These are phyloP conservation scores for Anguilla megastoma DNA, from an alignment of 2,797 vertebrate genomes.

Conservation along the genomic window DNA sequence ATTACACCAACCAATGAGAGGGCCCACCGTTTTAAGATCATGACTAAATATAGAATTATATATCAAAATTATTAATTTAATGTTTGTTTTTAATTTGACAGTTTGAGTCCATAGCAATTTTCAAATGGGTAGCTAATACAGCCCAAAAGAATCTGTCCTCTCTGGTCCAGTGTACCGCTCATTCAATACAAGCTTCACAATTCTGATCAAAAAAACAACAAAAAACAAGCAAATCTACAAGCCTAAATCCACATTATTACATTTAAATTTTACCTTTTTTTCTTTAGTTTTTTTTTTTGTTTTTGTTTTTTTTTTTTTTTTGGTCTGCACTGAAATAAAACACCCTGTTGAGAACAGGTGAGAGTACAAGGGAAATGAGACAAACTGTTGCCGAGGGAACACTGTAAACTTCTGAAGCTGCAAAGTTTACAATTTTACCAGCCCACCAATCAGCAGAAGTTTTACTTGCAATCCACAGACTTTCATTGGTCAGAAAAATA, in stretches of 20 bases:
- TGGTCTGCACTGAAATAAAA: conserved; percentile 68
- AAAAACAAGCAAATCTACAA: conserved; percentile 18
- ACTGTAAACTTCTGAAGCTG: conserved; percentile 10
- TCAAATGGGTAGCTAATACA: not conserved
- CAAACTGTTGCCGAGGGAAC: conserved; percentile 52
- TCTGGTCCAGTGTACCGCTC: conserved; percentile 1
- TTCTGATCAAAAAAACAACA: not conserved
- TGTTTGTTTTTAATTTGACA: not conserved
- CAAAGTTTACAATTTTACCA: conserved; percentile 5
- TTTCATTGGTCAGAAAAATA: conserved; percentile 27
- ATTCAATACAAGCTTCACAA: conserved; percentile 12
- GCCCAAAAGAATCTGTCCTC: not conserved
- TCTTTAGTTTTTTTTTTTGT: conserved; percentile 58
- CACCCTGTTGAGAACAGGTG: conserved; percentile 27
- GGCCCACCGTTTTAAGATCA: conserved; percentile 27
- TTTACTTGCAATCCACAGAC: conserved; percentile 20
- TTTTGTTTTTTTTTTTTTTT: conserved; percentile 53
- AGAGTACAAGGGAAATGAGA: not conserved
- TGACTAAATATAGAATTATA: not conserved
- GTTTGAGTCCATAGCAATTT: not conserved
- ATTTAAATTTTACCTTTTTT: not conserved
- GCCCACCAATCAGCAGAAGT: conserved; percentile 33
- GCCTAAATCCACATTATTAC: conserved; percentile 10
- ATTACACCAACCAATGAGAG: conserved; percentile 43
- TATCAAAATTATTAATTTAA: not conserved